Conservation (phyloP, 1,140 invertebrate genomes). For the Lasioglossum baleicum region DNA sequence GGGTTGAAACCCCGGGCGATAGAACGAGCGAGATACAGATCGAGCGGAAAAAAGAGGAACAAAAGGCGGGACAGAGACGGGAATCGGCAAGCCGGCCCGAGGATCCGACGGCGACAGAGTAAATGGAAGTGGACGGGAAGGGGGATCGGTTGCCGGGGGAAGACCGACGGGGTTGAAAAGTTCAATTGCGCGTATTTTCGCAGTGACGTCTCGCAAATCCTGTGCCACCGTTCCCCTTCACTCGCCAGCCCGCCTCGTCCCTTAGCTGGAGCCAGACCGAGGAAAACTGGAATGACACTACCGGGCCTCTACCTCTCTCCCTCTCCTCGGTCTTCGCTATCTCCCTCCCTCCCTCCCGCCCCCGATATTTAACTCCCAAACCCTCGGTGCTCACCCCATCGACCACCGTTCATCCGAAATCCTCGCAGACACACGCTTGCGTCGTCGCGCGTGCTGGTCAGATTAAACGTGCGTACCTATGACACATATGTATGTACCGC, state of each 20-base stretch:
- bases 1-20: slow-evolving; percentile 15
- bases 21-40: slow-evolving; percentile 37
- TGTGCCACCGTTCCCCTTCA: slow-evolving; percentile 36
- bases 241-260: slow-evolving; percentile 7
- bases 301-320: not conserved
- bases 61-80: slow-evolving; percentile 34
- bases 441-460: slow-evolving; percentile 16
- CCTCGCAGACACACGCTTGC: slow-evolving; percentile 14
- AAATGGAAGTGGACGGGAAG: slow-evolving; percentile 54
- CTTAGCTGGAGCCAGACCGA: slow-evolving; percentile 29
- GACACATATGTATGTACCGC: not conserved
- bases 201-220: slow-evolving; percentile 77
- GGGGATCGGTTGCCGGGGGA: slow-evolving; percentile 46
- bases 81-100: slow-evolving; percentile 52
- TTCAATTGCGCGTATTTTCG: slow-evolving; percentile 80
- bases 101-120: slow-evolving; percentile 60
- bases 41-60: slow-evolving; percentile 48
- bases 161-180: slow-evolving; percentile 76
- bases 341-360: not conserved
- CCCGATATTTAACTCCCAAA: slow-evolving; percentile 68
- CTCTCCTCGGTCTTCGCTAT: not conserved
- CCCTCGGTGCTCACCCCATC: not conserved
- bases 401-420: slow-evolving; percentile 15
- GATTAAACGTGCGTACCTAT: slow-evolving; percentile 14
- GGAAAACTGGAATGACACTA: slow-evolving; percentile 68